A percentile compares a stretch with the other conserved stretches of the same genome.
phyloP scores from a whole-genome alignment of 2,888 invertebrate genomes.

The Malacosoma neustria region DNA sequence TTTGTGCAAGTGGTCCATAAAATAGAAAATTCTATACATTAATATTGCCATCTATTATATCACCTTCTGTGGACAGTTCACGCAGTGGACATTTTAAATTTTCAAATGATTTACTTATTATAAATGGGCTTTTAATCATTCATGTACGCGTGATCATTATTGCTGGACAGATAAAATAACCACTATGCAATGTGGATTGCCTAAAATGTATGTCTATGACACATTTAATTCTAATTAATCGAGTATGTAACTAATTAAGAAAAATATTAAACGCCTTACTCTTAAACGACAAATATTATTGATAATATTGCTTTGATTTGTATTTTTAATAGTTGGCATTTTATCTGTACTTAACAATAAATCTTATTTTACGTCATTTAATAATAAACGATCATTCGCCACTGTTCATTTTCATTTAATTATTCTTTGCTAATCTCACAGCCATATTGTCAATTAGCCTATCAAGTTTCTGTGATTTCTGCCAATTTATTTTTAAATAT shows the following conservation, averaged over 20 bases:
- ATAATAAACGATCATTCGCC: conserved; percentile 49
- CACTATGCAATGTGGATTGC: not conserved
- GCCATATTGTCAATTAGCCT: conserved; percentile 75
- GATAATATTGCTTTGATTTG: not conserved
- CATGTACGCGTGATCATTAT: conserved; percentile 54
- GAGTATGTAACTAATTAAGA: not conserved
- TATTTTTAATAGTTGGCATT: not conserved
- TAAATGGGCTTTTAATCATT: conserved; percentile 58
- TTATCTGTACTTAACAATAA: not conserved
- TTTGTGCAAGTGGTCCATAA: conserved; percentile 56
- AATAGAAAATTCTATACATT: conserved; percentile 33
- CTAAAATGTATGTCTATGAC: not conserved
- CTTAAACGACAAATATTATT: no score
- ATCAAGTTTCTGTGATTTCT: conserved; percentile 72
- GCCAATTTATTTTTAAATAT: conserved; percentile 52
- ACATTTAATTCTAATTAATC: not conserved
- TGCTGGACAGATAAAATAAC: conserved; percentile 38
- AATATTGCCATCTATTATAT: conserved; percentile 25
- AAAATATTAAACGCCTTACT: not conserved
- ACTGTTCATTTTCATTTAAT: conserved; percentile 40
- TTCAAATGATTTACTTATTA: conserved; percentile 67
- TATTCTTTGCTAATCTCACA: conserved; percentile 74
- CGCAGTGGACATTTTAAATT: conserved; percentile 39
- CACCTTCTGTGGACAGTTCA: conserved; percentile 44
- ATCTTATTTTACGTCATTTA: not conserved